Base-by-base conservation (phyloP, 2,888 invertebrate genomes). In the Nomada goodeniana region DNA sequence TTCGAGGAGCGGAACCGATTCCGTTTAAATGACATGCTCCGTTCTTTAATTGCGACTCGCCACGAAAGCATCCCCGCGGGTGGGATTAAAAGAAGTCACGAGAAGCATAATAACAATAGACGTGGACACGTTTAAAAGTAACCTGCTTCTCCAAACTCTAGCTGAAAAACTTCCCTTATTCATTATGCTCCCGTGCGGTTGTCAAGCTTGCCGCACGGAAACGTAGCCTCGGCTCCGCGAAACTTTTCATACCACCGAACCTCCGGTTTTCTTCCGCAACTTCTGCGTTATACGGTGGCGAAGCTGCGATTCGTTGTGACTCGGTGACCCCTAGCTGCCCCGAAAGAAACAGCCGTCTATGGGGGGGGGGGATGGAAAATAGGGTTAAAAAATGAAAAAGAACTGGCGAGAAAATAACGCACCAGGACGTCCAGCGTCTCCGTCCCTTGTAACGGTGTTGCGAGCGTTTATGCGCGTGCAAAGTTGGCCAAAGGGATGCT, bases 401-500 rank as follows among this genome's bases (percentile, higher is more conserved):
- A 4, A 42, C 20, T n/a, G 20, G 55, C 20, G 2, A 13, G 23
- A 9, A 15, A 47, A 36, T 18, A 71, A 61, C 57, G 23, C 11
- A 29, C 18, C 42, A 18, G 15, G n/a, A 3, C 44, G 13, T 20
- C 36, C 15, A 36, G 55, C 23, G 59, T 64, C 36, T 59, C 71
- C 42, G 57, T 63, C 61, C 44, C 15, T 42, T 76, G 23, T 13
- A 76, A 26, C 70, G n/a, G 20, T 47, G 55, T 23, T 23, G 63
- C 9, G 53, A 29, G 65, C 60, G 29, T 74, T 80, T 70, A 67
- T 23, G 47, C 44, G 75, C 57, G 76, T 76, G 63, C 55, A 76
- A 82, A 82, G 82, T 71, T 82, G 55, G 71, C 82, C 76, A 69
- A 69, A 59, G 57, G 50, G 74, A 69, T 67, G 82, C 57, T 26